phyloP scores from a whole-genome alignment of 2,113 vertebrate genomes.

The Clarias magur region DNA sequence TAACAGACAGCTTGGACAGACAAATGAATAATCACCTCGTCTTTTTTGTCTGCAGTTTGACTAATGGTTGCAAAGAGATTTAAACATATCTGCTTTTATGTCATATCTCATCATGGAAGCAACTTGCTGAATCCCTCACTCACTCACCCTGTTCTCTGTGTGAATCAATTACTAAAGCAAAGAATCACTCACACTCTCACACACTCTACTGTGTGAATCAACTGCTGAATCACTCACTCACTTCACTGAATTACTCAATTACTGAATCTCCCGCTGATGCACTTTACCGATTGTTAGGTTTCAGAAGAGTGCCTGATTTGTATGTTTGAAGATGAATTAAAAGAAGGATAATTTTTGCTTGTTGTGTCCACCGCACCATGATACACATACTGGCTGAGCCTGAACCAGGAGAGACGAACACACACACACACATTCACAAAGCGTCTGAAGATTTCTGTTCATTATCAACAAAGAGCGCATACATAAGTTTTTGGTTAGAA shows the following conservation, averaged over 20 bases:
- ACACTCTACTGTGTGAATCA: neutral
- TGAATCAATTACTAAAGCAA: neutral
- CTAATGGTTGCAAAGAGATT: slow-evolving; percentile 9
- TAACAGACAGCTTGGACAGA: slow-evolving; percentile 21
- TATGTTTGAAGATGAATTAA: too few relatives aligned
- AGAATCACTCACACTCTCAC: neutral
- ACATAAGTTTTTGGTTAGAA: too few relatives aligned
- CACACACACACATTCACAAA: neutral
- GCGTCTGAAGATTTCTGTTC: too few relatives aligned
- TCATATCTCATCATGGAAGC: neutral
- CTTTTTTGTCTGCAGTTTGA: slow-evolving; percentile 35
- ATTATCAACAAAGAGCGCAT: too few relatives aligned
- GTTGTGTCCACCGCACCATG: too few relatives aligned
- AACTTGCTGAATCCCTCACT: neutral
- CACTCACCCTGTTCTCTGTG: too few relatives aligned
- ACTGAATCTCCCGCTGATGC: neutral
- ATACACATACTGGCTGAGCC: too few relatives aligned
- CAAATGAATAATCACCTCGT: slow-evolving; percentile 21
- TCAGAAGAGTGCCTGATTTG: too few relatives aligned
- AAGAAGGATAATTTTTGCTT: too few relatives aligned
- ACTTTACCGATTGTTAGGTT: neutral
- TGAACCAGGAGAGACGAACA: neutral
- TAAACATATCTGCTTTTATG: slow-evolving; percentile 9
- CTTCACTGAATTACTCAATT: neutral
- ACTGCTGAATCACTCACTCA: neutral